These are phyloP conservation scores for Pseudochromis fuscus DNA, from an alignment of 2,797 vertebrate genomes.

Conservation along the genomic window DNA sequence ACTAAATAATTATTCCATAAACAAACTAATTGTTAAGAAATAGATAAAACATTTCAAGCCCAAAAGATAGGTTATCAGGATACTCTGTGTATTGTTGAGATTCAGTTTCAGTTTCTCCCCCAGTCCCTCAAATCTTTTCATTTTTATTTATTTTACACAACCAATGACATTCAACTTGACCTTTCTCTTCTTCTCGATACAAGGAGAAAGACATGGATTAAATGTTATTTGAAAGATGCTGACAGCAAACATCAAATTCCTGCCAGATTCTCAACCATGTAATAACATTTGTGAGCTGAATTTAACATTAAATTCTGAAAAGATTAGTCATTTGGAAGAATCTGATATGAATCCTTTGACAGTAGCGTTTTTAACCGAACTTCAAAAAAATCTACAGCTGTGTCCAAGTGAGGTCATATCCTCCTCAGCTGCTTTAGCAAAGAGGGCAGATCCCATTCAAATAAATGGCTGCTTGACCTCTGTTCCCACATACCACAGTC, in stretches of 20 bases:
- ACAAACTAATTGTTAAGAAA: constrained; percentile 6
- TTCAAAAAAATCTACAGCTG: constrained; percentile 28
- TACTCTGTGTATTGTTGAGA: neutral
- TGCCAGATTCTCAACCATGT: constrained; percentile 7
- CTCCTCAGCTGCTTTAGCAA: constrained; percentile 50
- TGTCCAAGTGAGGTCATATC: constrained; percentile 51
- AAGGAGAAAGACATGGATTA: neutral
- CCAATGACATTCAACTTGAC: constrained; percentile 7
- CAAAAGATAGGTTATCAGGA: neutral
- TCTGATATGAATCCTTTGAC: constrained; percentile 40
- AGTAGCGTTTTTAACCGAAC: constrained; percentile 50
- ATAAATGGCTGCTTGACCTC: constrained; percentile 58
- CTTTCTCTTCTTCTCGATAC: neutral
- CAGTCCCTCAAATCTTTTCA: neutral
- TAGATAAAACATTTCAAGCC: neutral
- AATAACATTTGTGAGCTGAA: constrained; percentile 34
- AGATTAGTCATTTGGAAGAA: constrained; percentile 31
- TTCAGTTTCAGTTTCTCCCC: neutral
- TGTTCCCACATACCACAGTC: constrained; percentile 12
- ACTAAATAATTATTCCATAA: neutral
- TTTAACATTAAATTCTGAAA: constrained; percentile 13
- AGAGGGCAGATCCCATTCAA: constrained; percentile 64
- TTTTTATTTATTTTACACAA: constrained; percentile 6
- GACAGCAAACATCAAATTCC: no score
- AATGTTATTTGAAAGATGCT: constrained; percentile 1